Evolutionary conservation across 2,888 invertebrate species (phyloP).

Genomic region (Chrysotoxum bicinctum): DNA sequence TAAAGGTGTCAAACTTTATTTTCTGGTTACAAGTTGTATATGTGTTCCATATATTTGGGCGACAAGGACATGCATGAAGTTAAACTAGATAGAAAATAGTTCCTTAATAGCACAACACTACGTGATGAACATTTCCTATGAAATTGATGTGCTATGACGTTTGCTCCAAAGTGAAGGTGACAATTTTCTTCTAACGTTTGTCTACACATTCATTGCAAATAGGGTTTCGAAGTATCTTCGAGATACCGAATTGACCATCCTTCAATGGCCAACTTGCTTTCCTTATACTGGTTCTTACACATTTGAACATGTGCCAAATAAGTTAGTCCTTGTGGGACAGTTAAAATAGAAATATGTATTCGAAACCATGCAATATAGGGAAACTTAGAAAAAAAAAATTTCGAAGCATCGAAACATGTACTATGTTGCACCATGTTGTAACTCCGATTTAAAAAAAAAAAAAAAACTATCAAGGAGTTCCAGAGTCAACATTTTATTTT

Average conservation of each 20-base stretch:
- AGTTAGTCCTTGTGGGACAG: background rate
- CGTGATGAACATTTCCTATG: background rate
- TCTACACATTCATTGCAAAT: background rate
- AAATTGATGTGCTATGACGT: background rate
- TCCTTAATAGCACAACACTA: background rate
- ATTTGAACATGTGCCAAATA: background rate
- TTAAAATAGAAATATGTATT: background rate
- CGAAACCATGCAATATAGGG: background rate
- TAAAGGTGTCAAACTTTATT: background rate
- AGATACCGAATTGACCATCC: background rate
- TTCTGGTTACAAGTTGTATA: background rate
- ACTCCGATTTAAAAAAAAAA: too few species aligned
- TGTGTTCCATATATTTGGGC: background rate
- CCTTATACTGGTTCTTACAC: background rate
- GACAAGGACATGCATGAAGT: background rate
- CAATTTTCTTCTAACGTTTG: background rate
- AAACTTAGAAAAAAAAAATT: background rate
- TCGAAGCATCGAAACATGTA: too few species aligned
- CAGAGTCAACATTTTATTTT: too few species aligned
- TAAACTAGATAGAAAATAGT: background rate
- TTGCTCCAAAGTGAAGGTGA: background rate
- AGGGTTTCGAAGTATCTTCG: background rate
- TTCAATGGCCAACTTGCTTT: background rate
- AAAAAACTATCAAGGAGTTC: too few species aligned
- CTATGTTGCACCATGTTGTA: too few species aligned